Evolutionary conservation across 2,888 invertebrate species (phyloP).

Genomic region (Strigamia crassipes): DNA sequence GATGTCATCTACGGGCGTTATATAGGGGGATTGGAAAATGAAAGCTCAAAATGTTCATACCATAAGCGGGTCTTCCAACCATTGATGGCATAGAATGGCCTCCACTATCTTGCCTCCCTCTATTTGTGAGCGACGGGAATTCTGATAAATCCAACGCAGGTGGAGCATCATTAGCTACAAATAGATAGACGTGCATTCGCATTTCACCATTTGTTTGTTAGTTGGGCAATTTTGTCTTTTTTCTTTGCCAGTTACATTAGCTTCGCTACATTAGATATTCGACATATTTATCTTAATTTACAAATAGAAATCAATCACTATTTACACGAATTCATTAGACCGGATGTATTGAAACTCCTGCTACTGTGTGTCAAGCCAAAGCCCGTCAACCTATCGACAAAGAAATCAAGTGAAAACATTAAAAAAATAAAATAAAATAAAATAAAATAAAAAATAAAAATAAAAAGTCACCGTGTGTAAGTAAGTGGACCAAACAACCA

Average conservation of each 20-base stretch:
- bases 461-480: constrained; percentile 16
- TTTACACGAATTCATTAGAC: constrained; percentile 47
- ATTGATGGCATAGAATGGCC: constrained; percentile 62
- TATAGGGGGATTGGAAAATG: too few relatives aligned
- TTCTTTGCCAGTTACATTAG: too few relatives aligned
- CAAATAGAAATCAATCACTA: neutral
- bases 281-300: too few relatives aligned
- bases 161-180: constrained; percentile 60
- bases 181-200: constrained; percentile 12
- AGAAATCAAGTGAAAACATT: neutral
- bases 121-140: constrained; percentile 88
- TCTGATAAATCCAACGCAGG: constrained; percentile 88
- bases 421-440: neutral
- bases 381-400: constrained; percentile 45
- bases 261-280: too few relatives aligned
- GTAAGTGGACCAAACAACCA: too few relatives aligned
- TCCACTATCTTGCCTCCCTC: constrained; percentile 69
- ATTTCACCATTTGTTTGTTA: neutral
- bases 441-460: neutral
- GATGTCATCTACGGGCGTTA: neutral
- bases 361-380: constrained; percentile 47
- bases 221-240: neutral
- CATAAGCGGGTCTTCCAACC: constrained; percentile 91
- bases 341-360: constrained; percentile 48
- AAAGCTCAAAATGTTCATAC: constrained; percentile 63